Evolutionary conservation across 2,113 vertebrate genomes (phyloP).

Genomic region (Benitochromis conjunctus): DNA sequence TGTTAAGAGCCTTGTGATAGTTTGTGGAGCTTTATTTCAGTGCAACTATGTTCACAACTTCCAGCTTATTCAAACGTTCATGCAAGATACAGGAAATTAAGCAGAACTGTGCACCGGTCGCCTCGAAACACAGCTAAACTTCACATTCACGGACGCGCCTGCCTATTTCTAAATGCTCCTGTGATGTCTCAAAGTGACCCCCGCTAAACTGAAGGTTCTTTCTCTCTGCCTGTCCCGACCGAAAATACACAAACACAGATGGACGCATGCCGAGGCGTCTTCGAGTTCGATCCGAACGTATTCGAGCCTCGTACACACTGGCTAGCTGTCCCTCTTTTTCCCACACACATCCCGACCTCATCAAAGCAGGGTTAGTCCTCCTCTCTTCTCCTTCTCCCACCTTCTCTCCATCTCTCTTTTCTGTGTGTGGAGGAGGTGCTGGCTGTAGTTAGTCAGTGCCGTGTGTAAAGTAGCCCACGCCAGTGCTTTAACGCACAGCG

Average conservation of each 20-base stretch:
- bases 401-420: conserved; percentile 36
- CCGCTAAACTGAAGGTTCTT: not conserved
- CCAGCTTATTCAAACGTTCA: not conserved
- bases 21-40: conserved; percentile 19
- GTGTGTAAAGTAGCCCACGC: conserved; percentile 86
- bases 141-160: not conserved
- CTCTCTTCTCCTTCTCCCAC: conserved; percentile 26
- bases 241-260: not conserved
- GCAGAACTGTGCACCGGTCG: not conserved
- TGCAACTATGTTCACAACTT: conserved; percentile 21
- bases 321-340: conserved; percentile 25
- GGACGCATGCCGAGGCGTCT: not conserved
- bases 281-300: not conserved
- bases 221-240: not conserved
- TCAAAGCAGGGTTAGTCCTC: conserved; percentile 65
- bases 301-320: not conserved
- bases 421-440: conserved; percentile 73
- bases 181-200: not conserved
- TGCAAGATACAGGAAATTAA: not conserved
- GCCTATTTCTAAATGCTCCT: not conserved
- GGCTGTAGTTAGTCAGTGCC: conserved; percentile 77
- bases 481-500: conserved; percentile 88
- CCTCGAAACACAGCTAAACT: not conserved
- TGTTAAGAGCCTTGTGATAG: conserved; percentile 29
- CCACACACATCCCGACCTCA: conserved; percentile 65